Evolutionary conservation across 2,888 invertebrate genomes (phyloP), one percentile per base, ranked within the genome.

Genomic region (Frankliniella fusca): DNA sequence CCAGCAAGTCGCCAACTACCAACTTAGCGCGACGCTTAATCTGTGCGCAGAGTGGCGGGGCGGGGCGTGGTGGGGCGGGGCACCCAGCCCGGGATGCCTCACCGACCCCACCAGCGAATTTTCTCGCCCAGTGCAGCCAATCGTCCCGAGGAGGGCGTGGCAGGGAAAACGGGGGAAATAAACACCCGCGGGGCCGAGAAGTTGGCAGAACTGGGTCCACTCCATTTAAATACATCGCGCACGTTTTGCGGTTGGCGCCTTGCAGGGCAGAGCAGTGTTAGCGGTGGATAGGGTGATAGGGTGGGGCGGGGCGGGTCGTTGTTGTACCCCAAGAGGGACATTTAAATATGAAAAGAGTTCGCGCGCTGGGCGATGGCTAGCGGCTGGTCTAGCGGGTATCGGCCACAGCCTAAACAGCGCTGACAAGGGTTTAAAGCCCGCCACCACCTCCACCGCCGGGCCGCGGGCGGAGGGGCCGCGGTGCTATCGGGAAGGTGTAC

Each of bases 1-100:
- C 15, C 54, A 18, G 15, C 54, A 18, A 70, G 70, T 70, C 70
- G 70, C 70, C 70, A 70, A 70, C 70, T 70, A 70, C 70, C 70
- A 70, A 70, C 70, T 70, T 70, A 70, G 70, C 70, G 70, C 70
- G 70, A 0, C 3, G 70, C 70, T 70, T 70, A 70, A 70, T 70
- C 70, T 70, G 70, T 3, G n/a, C 70, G 70, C 54, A 12, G 54
- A 2, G 54, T 2, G 2, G 38, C 38, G 38, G 38, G 38, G 38
- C 38, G 38, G 38, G 38, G 38, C 38, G 38, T 2, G 38, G 38
- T 5, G 38, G 38, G 38, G 38, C 38, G 38, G 38, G 38, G 38
- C 38, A 5, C 38, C 38, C 38, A 38, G 38, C 38, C 3, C 38
- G 38, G 38, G 38, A 5, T n/a, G 5, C 38, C 5, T 38, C 5